A percentile compares a stretch with the other conserved stretches of the same genome.
phyloP scores from a whole-genome alignment of 2,113 vertebrate species.

The Marmota monax region DNA sequence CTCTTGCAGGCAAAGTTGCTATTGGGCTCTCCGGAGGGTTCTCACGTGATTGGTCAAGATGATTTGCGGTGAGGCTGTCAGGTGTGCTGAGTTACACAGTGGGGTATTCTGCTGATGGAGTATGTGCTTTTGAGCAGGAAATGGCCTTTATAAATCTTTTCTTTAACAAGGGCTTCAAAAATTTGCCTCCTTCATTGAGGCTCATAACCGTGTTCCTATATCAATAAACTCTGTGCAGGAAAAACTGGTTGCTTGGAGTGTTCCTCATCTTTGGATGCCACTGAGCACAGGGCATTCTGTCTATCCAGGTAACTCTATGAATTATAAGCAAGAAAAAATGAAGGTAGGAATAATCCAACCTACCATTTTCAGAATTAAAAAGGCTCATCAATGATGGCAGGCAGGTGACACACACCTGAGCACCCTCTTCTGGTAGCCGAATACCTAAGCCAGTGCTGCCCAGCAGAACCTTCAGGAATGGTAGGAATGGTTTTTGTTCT shows the following conservation, averaged over 20 bases:
- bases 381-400: not conserved
- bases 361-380: conserved; percentile 52
- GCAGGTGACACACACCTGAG: not conserved
- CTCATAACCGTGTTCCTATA: conserved; percentile 69
- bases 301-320: conserved; percentile 43
- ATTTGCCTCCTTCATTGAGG: conserved; percentile 71
- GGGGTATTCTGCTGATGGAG: not conserved
- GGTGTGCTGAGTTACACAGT: not conserved
- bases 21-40: not conserved
- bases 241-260: conserved; percentile 52
- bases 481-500: not conserved
- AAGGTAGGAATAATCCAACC: not conserved
- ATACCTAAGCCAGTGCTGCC: not conserved
- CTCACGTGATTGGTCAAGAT: not conserved
- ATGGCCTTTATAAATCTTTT: conserved; percentile 69
- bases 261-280: conserved; percentile 47
- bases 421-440: not conserved
- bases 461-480: not conserved
- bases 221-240: conserved; percentile 70
- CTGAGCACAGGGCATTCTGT: not conserved
- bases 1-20: not conserved
- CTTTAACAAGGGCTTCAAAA: conserved; percentile 72
- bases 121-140: conserved; percentile 65
- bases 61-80: not conserved
- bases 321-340: conserved; percentile 44